A percentile compares a stretch with the other conserved stretches of the same genome.
phyloP scores from a whole-genome alignment of 2,113 vertebrate genomes.

The Diadophis punctatus region DNA sequence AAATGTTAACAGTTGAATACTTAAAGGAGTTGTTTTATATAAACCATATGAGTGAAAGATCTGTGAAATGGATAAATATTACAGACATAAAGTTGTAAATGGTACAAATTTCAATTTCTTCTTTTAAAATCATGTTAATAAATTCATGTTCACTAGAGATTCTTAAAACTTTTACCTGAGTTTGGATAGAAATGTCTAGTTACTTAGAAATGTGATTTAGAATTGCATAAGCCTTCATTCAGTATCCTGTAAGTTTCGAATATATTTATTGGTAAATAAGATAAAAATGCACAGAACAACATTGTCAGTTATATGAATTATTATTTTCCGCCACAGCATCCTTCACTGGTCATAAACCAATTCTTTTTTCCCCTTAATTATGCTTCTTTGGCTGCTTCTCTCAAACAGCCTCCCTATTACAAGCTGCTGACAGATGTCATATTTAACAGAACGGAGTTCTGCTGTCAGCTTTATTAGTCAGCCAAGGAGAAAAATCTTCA shows the following conservation, averaged over 20 bases:
- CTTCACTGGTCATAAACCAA: not conserved
- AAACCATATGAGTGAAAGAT: conserved; percentile 18
- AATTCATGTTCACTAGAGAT: not conserved
- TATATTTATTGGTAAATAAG: not conserved
- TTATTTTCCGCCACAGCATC: not conserved
- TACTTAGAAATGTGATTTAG: not conserved
- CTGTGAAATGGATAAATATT: conserved; percentile 29
- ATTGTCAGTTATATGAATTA: not conserved
- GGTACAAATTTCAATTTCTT: conserved; percentile 17
- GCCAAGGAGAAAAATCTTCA: not conserved
- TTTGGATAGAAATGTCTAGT: not conserved
- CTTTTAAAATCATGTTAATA: not conserved
- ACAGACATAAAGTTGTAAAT: conserved; percentile 11
- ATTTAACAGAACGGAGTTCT: not conserved
- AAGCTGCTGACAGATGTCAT: not conserved
- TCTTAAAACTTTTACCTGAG: not conserved
- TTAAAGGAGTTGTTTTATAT: conserved; percentile 2
- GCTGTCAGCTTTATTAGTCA: not conserved
- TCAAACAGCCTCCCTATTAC: not conserved
- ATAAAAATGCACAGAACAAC: not conserved
- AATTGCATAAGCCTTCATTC: not conserved
- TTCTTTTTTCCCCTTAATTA: not conserved
- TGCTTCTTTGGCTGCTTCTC: not conserved
- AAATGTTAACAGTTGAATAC: conserved; percentile 41
- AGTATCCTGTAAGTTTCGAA: not conserved